Evolutionary conservation across 2,888 invertebrate genomes (phyloP), one percentile per base, ranked within the genome.

Genomic region (Temnothorax ravouxi): DNA sequence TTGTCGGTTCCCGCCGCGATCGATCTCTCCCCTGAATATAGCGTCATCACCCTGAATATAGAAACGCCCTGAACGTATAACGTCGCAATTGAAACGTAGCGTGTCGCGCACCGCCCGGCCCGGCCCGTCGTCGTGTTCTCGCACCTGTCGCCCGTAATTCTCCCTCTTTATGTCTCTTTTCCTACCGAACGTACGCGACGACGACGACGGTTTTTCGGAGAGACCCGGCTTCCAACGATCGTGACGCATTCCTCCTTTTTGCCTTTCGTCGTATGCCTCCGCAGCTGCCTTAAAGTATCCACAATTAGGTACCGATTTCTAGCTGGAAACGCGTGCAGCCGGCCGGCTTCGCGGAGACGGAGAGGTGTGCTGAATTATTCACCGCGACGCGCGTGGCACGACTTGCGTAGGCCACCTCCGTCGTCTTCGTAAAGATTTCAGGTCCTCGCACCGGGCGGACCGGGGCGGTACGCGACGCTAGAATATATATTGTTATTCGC

Each of bases 61-160:
- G 76, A 67, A n/a, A 52, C n/a, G 54, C 44, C 34, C 34, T 21
- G 34, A 47, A 56, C 34, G 25, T 79, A 38, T 25, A 25, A 18
- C 50, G 62, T 21, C 52, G 47, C 9, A 18, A n/a, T 25, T 41
- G 29, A 13, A 29, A 54, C n/a, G 44, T 29, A 29, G 47, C 67
- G 15, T 3, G 8, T 15, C 18, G 47, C 56, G 41, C 25, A 1
- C 8, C 4, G 71, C 29, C 29, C 29, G 29, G 29, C 29, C 29
- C 29, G 29, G 38, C 13, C n/a, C 13, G 11, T 29, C 44, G 34
- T 64, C 21, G 9, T 3, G 25, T n/a, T 75, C 50, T 50, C 13
- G 50, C 75, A 76, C 50, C 75, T 76, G 75, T 77, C 77, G 52
- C n/a, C 76, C 38, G 52, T 77, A 54, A 69, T 52, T 77, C n/a